Evolutionary conservation across 2,888 invertebrate genomes (phyloP).

Genomic region (Mamestra brassicae): DNA sequence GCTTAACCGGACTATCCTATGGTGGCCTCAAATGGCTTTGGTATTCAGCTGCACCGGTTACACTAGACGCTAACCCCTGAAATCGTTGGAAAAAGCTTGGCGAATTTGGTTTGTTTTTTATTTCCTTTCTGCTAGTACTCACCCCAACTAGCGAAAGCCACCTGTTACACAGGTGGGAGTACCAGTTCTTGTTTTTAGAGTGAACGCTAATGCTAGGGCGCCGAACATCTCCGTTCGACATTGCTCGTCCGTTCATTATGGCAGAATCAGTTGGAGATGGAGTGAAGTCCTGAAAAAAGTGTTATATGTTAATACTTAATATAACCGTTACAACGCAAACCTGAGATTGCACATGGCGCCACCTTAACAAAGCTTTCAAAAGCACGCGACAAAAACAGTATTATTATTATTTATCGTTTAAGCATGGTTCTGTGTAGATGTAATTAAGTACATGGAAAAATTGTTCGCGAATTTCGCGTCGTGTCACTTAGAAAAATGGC

Average conservation of each 20-base stretch:
- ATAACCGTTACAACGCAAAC: neutral
- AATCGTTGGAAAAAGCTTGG: neutral
- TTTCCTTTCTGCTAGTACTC: constrained; percentile 76
- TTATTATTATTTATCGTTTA: no score
- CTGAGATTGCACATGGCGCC: neutral
- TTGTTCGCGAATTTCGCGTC: neutral
- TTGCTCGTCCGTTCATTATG: constrained; percentile 80
- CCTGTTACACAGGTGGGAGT: constrained; percentile 97
- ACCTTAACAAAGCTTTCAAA: neutral
- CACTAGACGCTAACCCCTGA: neutral
- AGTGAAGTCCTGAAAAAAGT: constrained; percentile 81
- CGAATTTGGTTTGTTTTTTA: neutral
- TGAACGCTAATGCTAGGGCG: constrained; percentile 93
- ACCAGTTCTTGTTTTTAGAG: constrained; percentile 98
- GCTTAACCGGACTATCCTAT: no score
- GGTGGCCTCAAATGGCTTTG: no score
- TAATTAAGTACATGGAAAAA: neutral
- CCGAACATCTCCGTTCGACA: constrained; percentile 80
- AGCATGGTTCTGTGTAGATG: no score
- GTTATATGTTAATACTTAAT: neutral
- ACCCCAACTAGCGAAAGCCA: constrained; percentile 98
- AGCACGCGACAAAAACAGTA: neutral
- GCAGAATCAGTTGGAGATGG: constrained; percentile 88
- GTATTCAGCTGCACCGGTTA: neutral
- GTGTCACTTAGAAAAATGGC: neutral